A percentile compares a stretch with the other conserved stretches of the same genome.
Evolutionary conservation across 2,797 vertebrate genomes (phyloP).

Genomic region (Carcharodon carcharias): DNA sequence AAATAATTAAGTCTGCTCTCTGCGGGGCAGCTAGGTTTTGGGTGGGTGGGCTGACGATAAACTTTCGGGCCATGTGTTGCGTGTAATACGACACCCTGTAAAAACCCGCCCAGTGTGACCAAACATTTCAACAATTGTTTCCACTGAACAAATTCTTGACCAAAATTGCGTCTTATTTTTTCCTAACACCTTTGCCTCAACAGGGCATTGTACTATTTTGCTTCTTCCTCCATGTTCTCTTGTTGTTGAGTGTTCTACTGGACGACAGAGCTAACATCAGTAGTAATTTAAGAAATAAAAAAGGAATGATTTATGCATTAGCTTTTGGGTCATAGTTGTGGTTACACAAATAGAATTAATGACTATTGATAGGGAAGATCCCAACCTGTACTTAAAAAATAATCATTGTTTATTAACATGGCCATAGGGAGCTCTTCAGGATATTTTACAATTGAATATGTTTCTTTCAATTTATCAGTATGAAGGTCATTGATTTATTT

Average conservation of each 20-base stretch:
- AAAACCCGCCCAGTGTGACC: neutral
- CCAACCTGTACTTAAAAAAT: neutral
- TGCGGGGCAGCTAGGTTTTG: too few species aligned
- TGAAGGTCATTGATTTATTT: neutral
- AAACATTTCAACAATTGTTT: neutral
- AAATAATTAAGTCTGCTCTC: too few species aligned
- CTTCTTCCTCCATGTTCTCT: neutral
- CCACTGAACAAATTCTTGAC: neutral
- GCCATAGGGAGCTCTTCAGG: neutral
- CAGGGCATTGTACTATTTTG: neutral
- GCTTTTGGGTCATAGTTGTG: neutral
- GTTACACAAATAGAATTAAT: neutral
- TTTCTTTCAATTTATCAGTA: neutral
- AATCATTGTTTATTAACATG: neutral
- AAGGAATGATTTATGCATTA: neutral
- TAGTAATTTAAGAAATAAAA: neutral
- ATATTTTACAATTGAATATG: neutral
- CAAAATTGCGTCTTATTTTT: neutral
- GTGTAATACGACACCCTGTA: too few species aligned
- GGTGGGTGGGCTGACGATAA: too few species aligned
- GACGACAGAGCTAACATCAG: neutral
- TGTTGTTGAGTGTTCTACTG: neutral
- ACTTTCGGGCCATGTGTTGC: too few species aligned
- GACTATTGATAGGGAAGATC: neutral
- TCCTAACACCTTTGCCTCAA: neutral